Evolutionary conservation across 2,797 vertebrate species (phyloP), one percentile per base, ranked within the genome.

Genomic region (Periparus ater): DNA sequence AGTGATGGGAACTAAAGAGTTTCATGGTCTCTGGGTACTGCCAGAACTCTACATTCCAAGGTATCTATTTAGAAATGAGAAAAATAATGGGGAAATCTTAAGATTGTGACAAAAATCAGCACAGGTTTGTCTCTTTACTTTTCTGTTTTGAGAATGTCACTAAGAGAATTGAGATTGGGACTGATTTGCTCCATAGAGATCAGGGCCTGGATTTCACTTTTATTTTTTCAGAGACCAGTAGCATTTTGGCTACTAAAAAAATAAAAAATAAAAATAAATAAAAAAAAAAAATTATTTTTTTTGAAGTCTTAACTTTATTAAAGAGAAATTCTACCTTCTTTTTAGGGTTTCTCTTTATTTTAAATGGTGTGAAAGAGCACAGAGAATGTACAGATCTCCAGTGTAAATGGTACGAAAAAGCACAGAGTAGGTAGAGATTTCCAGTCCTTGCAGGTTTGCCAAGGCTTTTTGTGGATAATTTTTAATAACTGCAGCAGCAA

Each of bases 1-100:
- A 22, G 0, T 17, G 44, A 62, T 4, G 25, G 21, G 10, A 65
- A 18, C 2, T 9, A 5, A 13, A 20, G 40, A 19, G 19, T 81
- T 91, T 19, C 6, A 1, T 12, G 26, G 34, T 6, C n/a, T 50
- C 11, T 9, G 15, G 34, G 3, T 30, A 19, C 19, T 32, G 40
- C 17, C 13, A 55, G 27, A 7, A 25, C 13, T 45, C 13, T 78
- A 3, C 50, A 38, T 26, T 61, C 13, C 22, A 50, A 84, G 7
- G 8, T 32, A 18, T 34, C 51, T 26, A 61, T 11, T 14, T 45
- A 51, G 48, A 53, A n/a, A 12, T 18, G 1, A 50, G 8, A n/a
- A 67, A 57, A 67, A 58, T 4, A 36, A 32, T 14, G 9, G 8
- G 6, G 26, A 17, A 27, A 10, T 21, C 29, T 65, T 42, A 20